phyloP scores from a whole-genome alignment of 2,888 invertebrate genomes.

The Callinectes sapidus region DNA sequence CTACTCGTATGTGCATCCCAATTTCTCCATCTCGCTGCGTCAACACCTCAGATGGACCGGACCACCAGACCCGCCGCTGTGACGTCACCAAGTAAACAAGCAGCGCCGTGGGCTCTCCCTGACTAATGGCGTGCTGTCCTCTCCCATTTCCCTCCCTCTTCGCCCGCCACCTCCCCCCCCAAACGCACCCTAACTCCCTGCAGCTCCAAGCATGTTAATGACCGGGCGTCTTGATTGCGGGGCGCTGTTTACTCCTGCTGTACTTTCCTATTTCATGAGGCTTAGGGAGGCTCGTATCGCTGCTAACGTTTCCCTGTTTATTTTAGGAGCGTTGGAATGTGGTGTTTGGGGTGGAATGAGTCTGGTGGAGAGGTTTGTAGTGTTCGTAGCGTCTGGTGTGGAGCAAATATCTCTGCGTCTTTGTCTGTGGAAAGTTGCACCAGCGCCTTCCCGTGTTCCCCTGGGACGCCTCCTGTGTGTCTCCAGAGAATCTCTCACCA shows the following conservation, averaged over 20 bases:
- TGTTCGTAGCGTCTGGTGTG: background rate
- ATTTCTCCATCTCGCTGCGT: slow-evolving; percentile 26
- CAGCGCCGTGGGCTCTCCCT: background rate
- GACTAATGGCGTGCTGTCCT: slow-evolving; percentile 2
- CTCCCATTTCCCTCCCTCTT: background rate
- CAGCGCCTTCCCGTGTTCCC: background rate
- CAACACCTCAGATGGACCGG: slow-evolving; percentile 23
- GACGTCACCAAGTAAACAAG: slow-evolving; percentile 6
- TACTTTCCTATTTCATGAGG: slow-evolving; percentile 6
- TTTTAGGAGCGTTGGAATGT: background rate
- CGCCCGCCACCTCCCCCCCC: no score
- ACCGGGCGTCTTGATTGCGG: background rate
- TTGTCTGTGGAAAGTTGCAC: background rate
- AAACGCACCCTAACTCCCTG: background rate
- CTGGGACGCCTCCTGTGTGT: background rate
- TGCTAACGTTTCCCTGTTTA: background rate
- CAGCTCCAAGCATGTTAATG: background rate
- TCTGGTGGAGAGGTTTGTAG: background rate
- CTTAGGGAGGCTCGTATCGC: background rate
- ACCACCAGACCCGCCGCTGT: background rate
- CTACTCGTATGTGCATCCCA: background rate
- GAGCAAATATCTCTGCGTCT: background rate
- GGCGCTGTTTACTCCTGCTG: background rate
- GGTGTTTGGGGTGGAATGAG: background rate
- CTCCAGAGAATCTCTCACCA: background rate